Base-by-base conservation (phyloP, 2,113 vertebrate genomes). In the Alectura lathami region DNA sequence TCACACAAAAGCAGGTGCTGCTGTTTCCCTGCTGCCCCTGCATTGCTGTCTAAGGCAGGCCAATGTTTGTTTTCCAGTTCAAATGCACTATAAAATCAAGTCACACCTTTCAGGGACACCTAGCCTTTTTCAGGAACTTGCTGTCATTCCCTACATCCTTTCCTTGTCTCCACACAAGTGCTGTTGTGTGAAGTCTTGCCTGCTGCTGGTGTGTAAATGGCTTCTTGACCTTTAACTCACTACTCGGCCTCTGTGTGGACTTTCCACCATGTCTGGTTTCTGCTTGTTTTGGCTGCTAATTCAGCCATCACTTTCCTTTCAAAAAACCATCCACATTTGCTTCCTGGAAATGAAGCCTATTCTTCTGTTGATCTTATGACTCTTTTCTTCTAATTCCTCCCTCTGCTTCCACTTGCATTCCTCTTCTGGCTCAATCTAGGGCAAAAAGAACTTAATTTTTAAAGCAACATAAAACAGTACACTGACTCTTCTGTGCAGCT, bases 21-120 rank as follows among this genome's bases (percentile, higher is more conserved):
- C 38, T 48, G 40, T 86, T 73, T 83, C 38, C 56, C 29, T 63
- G n/a, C 24, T 72, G 29, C 20, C 22, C 40, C 47, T 77, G 60
- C 36, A 53, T 0, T 0, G 38, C 34, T 9, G 21, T 27, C 2
- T 17, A 59, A 86, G 30, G 59, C 45, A 77, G 73, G 40, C 34
- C 30, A 16, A n/a, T 15, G 17, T 20, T 73, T 72, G 38, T 83
- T 91, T 29, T 62, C 21, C 15, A 17, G n/a, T 30, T 79, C 47
- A 67, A 4, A 50, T 1, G 2, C 5, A 26, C 14, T 43, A 2
- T 76, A 51, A 22, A 32, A 38, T 4, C 9, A 53, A 57, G 14
- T 83, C 26, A 70, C 12, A 34, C 8, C 1, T 36, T 26, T 45
- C 72, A 32, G 0, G 9, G n/a, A 26, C 72, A 9, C 18, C 29